Conservation (phyloP, 2,113 vertebrate species). For the Propithecus coquereli region DNA sequence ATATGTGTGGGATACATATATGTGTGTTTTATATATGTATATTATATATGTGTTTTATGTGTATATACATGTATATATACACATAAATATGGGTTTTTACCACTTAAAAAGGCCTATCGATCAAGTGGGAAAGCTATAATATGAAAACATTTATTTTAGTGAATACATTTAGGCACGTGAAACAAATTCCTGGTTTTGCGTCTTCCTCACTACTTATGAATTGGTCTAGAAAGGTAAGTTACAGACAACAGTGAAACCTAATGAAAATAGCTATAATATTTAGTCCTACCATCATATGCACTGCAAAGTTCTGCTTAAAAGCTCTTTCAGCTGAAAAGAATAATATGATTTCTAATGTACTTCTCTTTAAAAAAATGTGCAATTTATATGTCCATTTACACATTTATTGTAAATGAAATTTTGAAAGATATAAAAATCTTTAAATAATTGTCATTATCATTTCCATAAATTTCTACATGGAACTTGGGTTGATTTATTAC, state of each 20-base stretch:
- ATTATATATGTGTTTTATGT: not conserved
- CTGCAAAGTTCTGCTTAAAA: not conserved
- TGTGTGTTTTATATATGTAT: not conserved
- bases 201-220: not conserved
- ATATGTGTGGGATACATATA: not conserved
- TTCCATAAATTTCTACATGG: slow-evolving; percentile 64
- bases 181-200: not conserved
- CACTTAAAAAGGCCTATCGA: not conserved
- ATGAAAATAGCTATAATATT: not conserved
- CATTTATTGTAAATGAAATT: slow-evolving; percentile 29
- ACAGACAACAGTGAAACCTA: not conserved
- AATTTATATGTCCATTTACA: slow-evolving; percentile 34
- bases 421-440: not conserved
- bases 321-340: not conserved
- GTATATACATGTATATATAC: not conserved
- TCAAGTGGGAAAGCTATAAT: not conserved
- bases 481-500: slow-evolving; percentile 74
- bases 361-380: slow-evolving; percentile 9
- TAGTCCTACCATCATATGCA: not conserved
- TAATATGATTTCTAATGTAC: not conserved
- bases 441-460: slow-evolving; percentile 24
- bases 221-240: not conserved
- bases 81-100: not conserved
- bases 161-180: not conserved
- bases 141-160: not conserved